Conservation (phyloP, 2,797 vertebrate genomes). For the Iguana delicatissima region DNA sequence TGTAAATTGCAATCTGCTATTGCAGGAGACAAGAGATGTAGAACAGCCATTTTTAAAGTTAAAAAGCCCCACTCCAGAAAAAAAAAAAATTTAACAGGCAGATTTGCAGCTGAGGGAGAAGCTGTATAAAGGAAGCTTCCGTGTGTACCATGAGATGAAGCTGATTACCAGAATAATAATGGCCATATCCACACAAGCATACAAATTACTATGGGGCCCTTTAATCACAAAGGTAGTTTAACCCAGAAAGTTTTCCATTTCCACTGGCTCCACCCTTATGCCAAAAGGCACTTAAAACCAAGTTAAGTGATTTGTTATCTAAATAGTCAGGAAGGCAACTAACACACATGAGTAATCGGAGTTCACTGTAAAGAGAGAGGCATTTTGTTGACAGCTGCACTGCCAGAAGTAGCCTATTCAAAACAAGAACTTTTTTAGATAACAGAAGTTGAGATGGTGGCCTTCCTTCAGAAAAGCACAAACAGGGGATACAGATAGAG, state of each 20-base stretch:
- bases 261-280: neutral
- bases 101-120: constrained; percentile 67
- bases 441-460: neutral
- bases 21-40: constrained; percentile 60
- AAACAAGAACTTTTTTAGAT: neutral
- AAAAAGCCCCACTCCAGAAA: constrained; percentile 66
- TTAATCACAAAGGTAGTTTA: constrained; percentile 29
- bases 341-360: neutral
- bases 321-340: neutral
- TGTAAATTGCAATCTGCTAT: constrained; percentile 80
- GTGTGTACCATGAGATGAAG: constrained; percentile 66
- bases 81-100: constrained; percentile 75
- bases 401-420: neutral
- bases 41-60: constrained; percentile 63
- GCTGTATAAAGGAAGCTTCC: constrained; percentile 66
- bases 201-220: constrained; percentile 11
- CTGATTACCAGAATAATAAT: constrained; percentile 65
- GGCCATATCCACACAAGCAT: constrained; percentile 19
- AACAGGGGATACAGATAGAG: neutral
- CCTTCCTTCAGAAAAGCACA: neutral
- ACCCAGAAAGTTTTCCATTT: constrained; percentile 15
- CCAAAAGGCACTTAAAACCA: neutral
- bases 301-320: neutral
- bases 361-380: neutral
- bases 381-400: neutral